Conservation (phyloP, 2,888 invertebrate species). For the Drosophila suboccidentalis region DNA sequence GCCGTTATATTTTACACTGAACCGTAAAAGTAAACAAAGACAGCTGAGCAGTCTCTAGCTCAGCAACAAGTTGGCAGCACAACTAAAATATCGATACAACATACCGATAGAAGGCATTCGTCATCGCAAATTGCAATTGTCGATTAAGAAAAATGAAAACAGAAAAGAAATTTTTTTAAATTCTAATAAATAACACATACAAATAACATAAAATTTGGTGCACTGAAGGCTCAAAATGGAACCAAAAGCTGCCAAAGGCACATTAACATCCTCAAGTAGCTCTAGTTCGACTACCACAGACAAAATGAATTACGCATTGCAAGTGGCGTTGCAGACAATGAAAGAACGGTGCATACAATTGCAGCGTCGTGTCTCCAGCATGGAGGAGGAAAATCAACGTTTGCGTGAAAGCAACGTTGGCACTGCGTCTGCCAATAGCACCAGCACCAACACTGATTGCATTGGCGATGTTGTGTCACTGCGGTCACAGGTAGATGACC, state of each 20-base stretch:
- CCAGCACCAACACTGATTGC: background rate
- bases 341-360: constrained; percentile 92
- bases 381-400: constrained; percentile 92
- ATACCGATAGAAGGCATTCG: constrained; percentile 35
- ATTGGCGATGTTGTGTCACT: constrained; percentile 84
- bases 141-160: constrained; percentile 41
- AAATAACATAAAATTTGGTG: background rate
- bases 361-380: constrained; percentile 89
- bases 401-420: constrained; percentile 84
- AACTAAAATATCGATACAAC: constrained; percentile 15
- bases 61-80: constrained; percentile 8
- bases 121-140: constrained; percentile 23
- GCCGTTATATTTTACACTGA: background rate
- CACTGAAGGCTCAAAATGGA: constrained; percentile 44
- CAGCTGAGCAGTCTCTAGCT: background rate
- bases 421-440: background rate
- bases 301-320: constrained; percentile 84
- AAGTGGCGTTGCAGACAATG: constrained; percentile 92
- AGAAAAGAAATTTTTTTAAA: constrained; percentile 28
- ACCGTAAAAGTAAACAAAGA: constrained; percentile 2
- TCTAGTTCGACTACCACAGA: constrained; percentile 30
- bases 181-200: background rate
- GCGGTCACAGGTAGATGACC: constrained; percentile 89
- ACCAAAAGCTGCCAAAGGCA: constrained; percentile 20
- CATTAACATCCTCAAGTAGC: constrained; percentile 19